phyloP scores from a whole-genome alignment of 2,888 invertebrate species.

The Drosophila nigritarsus region DNA sequence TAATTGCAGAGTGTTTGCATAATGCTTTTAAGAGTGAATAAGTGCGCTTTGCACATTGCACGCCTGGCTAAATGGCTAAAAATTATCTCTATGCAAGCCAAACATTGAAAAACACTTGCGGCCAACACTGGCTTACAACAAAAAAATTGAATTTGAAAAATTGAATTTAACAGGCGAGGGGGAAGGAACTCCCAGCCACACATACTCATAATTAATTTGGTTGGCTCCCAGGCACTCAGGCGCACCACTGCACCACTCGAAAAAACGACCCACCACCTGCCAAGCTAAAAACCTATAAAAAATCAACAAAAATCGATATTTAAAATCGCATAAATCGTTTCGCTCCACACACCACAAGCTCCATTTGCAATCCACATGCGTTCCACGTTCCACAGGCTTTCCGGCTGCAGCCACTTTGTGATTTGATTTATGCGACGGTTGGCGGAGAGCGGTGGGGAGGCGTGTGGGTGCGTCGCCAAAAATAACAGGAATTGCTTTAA shows the following conservation, averaged over 20 bases:
- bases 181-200: slow-evolving; percentile 12
- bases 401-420: slow-evolving; percentile 60
- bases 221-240: slow-evolving; percentile 34
- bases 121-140: slow-evolving; percentile 27
- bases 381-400: slow-evolving; percentile 39
- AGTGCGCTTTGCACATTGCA: slow-evolving; percentile 53
- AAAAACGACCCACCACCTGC: slow-evolving; percentile 59
- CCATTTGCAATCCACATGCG: slow-evolving; percentile 56
- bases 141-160: slow-evolving; percentile 63
- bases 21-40: slow-evolving; percentile 69
- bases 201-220: slow-evolving; percentile 84
- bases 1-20: slow-evolving; percentile 78
- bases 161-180: not conserved
- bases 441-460: slow-evolving; percentile 39
- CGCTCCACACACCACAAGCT: slow-evolving; percentile 42
- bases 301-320: slow-evolving; percentile 85
- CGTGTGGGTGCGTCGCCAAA: slow-evolving; percentile 73
- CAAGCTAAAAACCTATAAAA: slow-evolving; percentile 58
- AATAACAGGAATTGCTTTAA: slow-evolving; percentile 78
- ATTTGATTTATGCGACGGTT: slow-evolving; percentile 72
- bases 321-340: slow-evolving; percentile 84
- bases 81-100: slow-evolving; percentile 69
- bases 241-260: slow-evolving; percentile 12
- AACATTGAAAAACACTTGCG: slow-evolving; percentile 79
- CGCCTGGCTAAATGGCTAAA: slow-evolving; percentile 68